These are phyloP conservation scores for Macropodus opercularis DNA, from an alignment of 2,797 vertebrate species.

Conservation along the genomic window DNA sequence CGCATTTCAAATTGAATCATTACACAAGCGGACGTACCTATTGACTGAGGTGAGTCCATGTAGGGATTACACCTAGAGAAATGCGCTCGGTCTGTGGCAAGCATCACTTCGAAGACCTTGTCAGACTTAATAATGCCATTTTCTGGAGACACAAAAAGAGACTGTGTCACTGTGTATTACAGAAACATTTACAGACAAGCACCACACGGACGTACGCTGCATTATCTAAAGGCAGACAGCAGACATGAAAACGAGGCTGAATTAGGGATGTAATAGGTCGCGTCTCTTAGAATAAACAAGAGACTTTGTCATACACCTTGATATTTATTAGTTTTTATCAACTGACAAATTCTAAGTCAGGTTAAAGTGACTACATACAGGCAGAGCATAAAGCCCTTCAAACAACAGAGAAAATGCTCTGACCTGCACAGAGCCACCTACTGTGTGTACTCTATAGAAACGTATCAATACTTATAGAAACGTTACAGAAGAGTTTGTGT, in stretches of 20 bases:
- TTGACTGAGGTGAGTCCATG: constrained; percentile 99
- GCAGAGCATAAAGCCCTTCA: too few species aligned
- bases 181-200: constrained; percentile 11
- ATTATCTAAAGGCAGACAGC: constrained; percentile 8
- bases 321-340: too few species aligned
- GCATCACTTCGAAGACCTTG: constrained; percentile 97
- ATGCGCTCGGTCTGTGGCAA: constrained; percentile 93
- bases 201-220: constrained; percentile 10
- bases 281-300: too few species aligned
- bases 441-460: not conserved
- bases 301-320: too few species aligned
- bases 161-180: constrained; percentile 32
- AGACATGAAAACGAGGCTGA: too few species aligned
- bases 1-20: not conserved
- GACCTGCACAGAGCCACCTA: not conserved
- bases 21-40: constrained; percentile 54
- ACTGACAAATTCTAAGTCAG: too few species aligned
- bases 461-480: not conserved
- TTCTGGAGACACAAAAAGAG: constrained; percentile 82
- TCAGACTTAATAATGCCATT: constrained; percentile 99
- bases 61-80: constrained; percentile 98
- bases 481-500: constrained; percentile 1
- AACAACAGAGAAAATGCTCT: not conserved
- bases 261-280: too few species aligned
- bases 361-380: too few species aligned